These are phyloP conservation scores for Brachypalpus laphriformis DNA, from an alignment of 2,888 invertebrate species.

Conservation along the genomic window DNA sequence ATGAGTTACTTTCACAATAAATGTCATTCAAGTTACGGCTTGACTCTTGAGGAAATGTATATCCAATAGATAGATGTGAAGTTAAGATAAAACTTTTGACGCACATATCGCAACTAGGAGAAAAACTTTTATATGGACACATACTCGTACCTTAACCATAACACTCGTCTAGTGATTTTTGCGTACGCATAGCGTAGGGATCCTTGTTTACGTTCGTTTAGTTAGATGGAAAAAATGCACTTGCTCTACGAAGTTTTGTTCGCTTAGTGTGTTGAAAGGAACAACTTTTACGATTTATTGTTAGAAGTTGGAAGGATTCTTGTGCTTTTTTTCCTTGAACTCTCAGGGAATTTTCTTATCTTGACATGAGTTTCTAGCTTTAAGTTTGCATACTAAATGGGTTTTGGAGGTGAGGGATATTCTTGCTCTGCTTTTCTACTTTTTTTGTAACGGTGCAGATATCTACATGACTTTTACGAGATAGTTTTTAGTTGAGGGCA, in stretches of 20 bases:
- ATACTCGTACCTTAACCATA: slow-evolving; percentile 48
- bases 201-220: slow-evolving; percentile 52
- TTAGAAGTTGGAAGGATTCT: slow-evolving; percentile 56
- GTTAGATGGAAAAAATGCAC: slow-evolving; percentile 31
- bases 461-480: background rate
- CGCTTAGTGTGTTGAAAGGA: slow-evolving; percentile 58
- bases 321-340: slow-evolving; percentile 14
- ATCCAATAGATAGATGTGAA: background rate
- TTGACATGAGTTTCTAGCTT: slow-evolving; percentile 52
- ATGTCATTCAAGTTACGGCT: background rate
- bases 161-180: slow-evolving; percentile 6
- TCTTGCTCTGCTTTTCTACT: background rate
- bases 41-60: no score
- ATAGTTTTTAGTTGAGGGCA: background rate
- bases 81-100: background rate
- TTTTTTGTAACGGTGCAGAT: background rate
- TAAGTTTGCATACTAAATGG: slow-evolving; percentile 63
- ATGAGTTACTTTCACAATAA: background rate
- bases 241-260: slow-evolving; percentile 22
- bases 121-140: slow-evolving; percentile 22
- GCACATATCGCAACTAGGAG: slow-evolving; percentile 1
- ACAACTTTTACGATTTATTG: slow-evolving; percentile 69
- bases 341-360: slow-evolving; percentile 51
- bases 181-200: background rate
- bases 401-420: background rate